Conservation (phyloP, 53 echinoderm and acorn worm species). For the Apostichopus leukothele region DNA sequence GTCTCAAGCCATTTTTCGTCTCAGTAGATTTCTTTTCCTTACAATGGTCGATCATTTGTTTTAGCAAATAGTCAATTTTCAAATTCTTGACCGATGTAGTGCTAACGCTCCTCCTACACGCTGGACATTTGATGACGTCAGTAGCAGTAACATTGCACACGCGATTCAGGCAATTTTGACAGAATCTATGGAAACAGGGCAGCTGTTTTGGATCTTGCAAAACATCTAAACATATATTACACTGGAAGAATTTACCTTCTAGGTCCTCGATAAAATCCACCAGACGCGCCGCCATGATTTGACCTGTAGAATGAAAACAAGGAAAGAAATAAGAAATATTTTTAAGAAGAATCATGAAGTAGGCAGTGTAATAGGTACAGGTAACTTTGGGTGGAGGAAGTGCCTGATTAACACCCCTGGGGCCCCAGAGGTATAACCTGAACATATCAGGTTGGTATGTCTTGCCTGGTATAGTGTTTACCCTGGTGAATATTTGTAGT, state of each 20-base stretch:
- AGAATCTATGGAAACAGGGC: conserved; percentile 35
- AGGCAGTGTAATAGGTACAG: no score
- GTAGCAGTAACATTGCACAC: neutral
- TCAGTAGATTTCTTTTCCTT: neutral
- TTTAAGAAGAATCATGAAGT: no score
- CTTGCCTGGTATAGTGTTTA: no score
- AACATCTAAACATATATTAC: conserved; percentile 19
- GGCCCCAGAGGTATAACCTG: no score
- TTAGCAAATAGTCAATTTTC: conserved; percentile 3
- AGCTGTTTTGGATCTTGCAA: conserved; percentile 8
- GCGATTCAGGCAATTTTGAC: neutral
- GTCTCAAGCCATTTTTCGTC: neutral
- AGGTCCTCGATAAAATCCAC: conserved; percentile 34
- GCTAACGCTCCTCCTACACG: neutral
- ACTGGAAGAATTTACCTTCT: conserved; percentile 16
- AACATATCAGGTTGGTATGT: no score
- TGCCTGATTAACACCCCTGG: no score
- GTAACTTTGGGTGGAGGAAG: no score
- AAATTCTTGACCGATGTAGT: neutral
- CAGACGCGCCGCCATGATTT: neutral
- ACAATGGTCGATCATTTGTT: conserved; percentile 20
- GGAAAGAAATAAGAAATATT: no score
- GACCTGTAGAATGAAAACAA: neutral
- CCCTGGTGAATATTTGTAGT: no score
- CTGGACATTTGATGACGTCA: conserved; percentile 23